phyloP scores from a whole-genome alignment of 2,888 invertebrate species.

The Tethea ocularis region DNA sequence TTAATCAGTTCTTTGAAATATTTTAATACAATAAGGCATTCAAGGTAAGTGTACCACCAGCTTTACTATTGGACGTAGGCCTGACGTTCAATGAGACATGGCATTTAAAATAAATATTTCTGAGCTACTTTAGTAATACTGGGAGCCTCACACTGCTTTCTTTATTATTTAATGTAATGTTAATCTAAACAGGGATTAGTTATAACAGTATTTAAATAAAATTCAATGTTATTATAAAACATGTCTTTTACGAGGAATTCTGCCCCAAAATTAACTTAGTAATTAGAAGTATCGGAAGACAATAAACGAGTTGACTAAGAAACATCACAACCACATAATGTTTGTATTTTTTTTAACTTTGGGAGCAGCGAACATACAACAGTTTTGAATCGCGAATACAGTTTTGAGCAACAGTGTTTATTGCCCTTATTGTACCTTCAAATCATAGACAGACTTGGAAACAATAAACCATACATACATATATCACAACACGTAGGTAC shows the following conservation, averaged over 20 bases:
- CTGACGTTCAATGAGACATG: conserved; percentile 13
- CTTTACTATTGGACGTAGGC: background rate
- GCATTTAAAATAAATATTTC: conserved; percentile 20
- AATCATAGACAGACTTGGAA: conserved; percentile 64
- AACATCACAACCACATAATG: conserved; percentile 76
- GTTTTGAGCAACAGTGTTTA: conserved; percentile 66
- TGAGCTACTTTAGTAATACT: conserved; percentile 50
- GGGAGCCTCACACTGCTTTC: conserved; percentile 54
- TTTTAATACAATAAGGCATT: conserved; percentile 9
- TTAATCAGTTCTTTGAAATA: conserved; percentile 5
- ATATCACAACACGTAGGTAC: conserved; percentile 81
- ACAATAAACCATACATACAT: conserved; percentile 68
- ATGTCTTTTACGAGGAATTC: conserved; percentile 82
- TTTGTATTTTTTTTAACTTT: conserved; percentile 50
- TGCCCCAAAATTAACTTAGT: conserved; percentile 71
- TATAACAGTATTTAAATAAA: conserved; percentile 44
- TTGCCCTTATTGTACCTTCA: conserved; percentile 70
- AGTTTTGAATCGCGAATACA: conserved; percentile 17
- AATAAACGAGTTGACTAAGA: conserved; percentile 56
- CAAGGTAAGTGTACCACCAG: background rate
- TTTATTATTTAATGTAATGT: conserved; percentile 16
- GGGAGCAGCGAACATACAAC: conserved; percentile 45
- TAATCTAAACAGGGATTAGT: conserved; percentile 52
- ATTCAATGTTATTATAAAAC: conserved; percentile 55
- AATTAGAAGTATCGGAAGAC: conserved; percentile 70